Base-by-base conservation (phyloP, 2,888 invertebrate genomes). In the Dryobota labecula region DNA sequence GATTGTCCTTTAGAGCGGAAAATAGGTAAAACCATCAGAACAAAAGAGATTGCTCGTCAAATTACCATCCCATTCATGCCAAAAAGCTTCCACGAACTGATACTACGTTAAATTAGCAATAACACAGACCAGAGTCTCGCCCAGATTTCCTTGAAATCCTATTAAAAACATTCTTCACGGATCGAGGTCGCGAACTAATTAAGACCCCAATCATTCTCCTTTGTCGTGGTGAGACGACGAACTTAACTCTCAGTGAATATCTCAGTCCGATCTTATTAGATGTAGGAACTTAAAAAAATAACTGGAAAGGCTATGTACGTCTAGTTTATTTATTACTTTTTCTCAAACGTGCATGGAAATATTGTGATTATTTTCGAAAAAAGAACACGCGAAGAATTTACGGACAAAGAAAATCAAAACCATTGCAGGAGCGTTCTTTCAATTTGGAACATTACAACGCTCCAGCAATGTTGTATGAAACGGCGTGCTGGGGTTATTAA, bases 181-280 rank as follows among this genome's bases (percentile, higher is more conserved):
- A 76, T 80, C 80, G 80, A 74, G 80, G 76, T 58, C 75, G 51
- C 49, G 58, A 80, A 74, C 75, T 80, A 80, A 77, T 80, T 77
- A 77, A 80, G 80, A 63, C 80, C 75, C 54, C 75, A 77, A 80
- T 77, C 76, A 66, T 74, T 80, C 58, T 53, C 47, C 36, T 77
- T 66, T 74, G 76, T 80, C 65, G 65, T 56, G 61, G 73, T 47
- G 64, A 61, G 80, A 24, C 80, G 65, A 61, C 61, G 74, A 73
- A 76, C 80, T 76, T 56, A 64, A 57, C 49, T 76, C 53, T 36
- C 47, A 63, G 47, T 51, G 65, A 80, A 76, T 58, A 75, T 80
- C 62, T 74, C 18, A 53, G 60, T 45, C 45, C 27, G 54, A 79
- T 45, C 51, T 73, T 73, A 53, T 72, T 62, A 65, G 27, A 45